phyloP scores from a whole-genome alignment of 2,888 invertebrate genomes.

The Creontiades dilutus region DNA sequence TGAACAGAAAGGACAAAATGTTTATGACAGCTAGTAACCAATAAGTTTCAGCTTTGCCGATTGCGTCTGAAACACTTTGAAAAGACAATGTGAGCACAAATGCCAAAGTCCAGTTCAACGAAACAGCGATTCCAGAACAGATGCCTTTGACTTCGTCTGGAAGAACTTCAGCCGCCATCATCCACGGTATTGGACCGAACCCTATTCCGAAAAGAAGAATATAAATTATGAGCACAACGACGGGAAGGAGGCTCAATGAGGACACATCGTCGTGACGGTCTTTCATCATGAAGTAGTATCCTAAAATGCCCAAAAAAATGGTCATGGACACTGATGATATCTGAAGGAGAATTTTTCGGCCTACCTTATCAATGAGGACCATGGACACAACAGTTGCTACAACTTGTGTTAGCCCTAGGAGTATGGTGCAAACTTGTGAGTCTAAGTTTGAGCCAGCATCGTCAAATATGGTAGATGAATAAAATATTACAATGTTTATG shows the following conservation, averaged over 20 bases:
- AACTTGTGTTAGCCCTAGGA: constrained; percentile 90
- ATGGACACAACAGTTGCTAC: constrained; percentile 84
- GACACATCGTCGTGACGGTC: constrained; percentile 80
- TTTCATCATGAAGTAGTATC: constrained; percentile 85
- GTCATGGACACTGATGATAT: constrained; percentile 88
- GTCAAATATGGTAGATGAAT: constrained; percentile 86
- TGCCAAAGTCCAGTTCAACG: constrained; percentile 87
- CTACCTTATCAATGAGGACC: constrained; percentile 88
- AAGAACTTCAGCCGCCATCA: constrained; percentile 88
- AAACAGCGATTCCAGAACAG: constrained; percentile 87
- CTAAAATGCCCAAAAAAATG: constrained; percentile 84
- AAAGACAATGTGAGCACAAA: constrained; percentile 85
- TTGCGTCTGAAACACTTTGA: constrained; percentile 81
- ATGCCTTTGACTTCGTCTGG: constrained; percentile 85
- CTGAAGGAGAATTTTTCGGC: constrained; percentile 88
- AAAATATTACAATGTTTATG: constrained; percentile 91
- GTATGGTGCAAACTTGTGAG: constrained; percentile 86
- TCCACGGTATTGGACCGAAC: constrained; percentile 90
- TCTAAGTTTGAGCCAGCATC: constrained; percentile 85
- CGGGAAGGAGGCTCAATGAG: constrained; percentile 85
- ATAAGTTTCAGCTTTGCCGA: constrained; percentile 84
- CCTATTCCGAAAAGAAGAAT: constrained; percentile 86
- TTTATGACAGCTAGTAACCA: constrained; percentile 84
- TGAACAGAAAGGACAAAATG: constrained; percentile 82
- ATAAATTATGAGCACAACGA: constrained; percentile 83